Evolutionary conservation across 2,888 invertebrate species (phyloP).

Genomic region (Leptinotarsa haldemani): DNA sequence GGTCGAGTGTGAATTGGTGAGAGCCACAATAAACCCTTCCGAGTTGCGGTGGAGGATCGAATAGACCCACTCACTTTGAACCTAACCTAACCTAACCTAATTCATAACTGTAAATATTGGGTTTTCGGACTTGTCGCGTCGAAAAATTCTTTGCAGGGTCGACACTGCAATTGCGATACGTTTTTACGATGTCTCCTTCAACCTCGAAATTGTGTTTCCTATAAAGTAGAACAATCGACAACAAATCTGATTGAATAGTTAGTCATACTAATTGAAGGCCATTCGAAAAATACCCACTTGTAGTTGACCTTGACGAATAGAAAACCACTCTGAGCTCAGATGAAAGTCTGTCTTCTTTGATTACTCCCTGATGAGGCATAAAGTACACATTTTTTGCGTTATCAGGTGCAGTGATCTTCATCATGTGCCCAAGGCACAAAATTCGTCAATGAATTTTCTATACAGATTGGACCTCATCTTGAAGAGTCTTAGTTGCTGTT

Average conservation of each 20-base stretch:
- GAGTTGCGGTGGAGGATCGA: too few species aligned
- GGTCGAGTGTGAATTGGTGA: too few species aligned
- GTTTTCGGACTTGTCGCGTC: slow-evolving; percentile 16
- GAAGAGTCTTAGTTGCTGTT: not conserved
- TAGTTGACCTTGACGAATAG: slow-evolving; percentile 13
- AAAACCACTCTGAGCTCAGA: slow-evolving; percentile 13
- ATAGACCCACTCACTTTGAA: too few species aligned
- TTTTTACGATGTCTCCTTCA: slow-evolving; percentile 22
- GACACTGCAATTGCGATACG: slow-evolving; percentile 19
- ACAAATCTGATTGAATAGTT: slow-evolving; percentile 6
- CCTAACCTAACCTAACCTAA: too few species aligned
- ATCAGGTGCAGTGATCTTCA: slow-evolving; percentile 23
- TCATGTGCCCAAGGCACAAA: slow-evolving; percentile 32
- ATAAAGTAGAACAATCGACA: not conserved
- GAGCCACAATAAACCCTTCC: too few species aligned
- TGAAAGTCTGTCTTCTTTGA: not conserved
- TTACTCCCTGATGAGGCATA: slow-evolving; percentile 17
- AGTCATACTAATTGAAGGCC: slow-evolving; percentile 18
- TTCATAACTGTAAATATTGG: slow-evolving; percentile 23
- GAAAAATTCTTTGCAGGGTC: slow-evolving; percentile 25
- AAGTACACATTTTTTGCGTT: slow-evolving; percentile 17
- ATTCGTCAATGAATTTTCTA: slow-evolving; percentile 27
- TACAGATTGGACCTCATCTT: slow-evolving; percentile 5
- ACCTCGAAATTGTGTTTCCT: slow-evolving; percentile 21
- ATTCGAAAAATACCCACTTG: not conserved